phyloP scores from a whole-genome alignment of 1,140 invertebrate species.

The Chironomus striatipennis region DNA sequence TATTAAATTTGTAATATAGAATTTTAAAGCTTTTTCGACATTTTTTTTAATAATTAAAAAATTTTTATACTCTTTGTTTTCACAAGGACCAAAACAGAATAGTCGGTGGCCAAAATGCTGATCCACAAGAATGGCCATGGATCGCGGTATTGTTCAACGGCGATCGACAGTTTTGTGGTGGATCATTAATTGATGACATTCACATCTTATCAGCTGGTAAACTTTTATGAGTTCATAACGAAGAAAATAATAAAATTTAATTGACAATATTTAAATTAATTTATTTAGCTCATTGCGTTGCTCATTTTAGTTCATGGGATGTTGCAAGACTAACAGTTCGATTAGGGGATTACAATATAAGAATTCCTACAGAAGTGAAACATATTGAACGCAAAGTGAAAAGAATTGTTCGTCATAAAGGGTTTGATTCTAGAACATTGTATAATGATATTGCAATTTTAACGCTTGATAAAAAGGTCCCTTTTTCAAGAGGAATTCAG shows the following conservation, averaged over 20 bases:
- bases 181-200: constrained; percentile 69
- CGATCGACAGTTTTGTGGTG: constrained; percentile 81
- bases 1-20: background rate
- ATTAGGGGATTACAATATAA: constrained; percentile 75
- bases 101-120: constrained; percentile 72
- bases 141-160: constrained; percentile 73
- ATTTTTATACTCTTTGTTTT: too few relatives aligned
- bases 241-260: too few relatives aligned
- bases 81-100: constrained; percentile 71
- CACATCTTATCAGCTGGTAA: constrained; percentile 73
- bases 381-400: constrained; percentile 70
- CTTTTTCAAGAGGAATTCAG: constrained; percentile 63
- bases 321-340: constrained; percentile 70
- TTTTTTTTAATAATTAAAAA: constrained; percentile 41
- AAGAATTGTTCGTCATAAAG: constrained; percentile 70
- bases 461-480: constrained; percentile 67
- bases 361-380: constrained; percentile 56
- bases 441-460: constrained; percentile 83
- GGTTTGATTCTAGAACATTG: constrained; percentile 73
- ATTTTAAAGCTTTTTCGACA: too few relatives aligned
- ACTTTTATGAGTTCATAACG: background rate
- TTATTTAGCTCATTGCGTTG: constrained; percentile 68
- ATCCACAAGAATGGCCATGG: constrained; percentile 77
- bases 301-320: constrained; percentile 84
- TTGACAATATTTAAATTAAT: too few relatives aligned